Percentiles rank a stretch among this genome's conserved stretches.
phyloP scores from a whole-genome alignment of 2,113 vertebrate species.

The Atherinomorus stipes region DNA sequence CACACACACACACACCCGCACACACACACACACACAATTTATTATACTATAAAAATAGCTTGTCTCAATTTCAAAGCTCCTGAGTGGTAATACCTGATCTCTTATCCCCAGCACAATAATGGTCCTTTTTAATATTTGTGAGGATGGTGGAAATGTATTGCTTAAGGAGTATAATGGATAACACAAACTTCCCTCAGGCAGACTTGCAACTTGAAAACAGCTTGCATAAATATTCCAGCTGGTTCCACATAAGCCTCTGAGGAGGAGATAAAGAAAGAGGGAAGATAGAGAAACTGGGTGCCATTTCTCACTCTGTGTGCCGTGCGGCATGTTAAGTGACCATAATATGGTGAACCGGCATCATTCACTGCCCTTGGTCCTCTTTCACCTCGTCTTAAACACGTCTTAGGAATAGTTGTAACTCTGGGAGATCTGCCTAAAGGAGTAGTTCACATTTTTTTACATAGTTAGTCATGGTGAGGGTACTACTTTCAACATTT shows the following conservation, averaged over 20 bases:
- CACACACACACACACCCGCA: not conserved
- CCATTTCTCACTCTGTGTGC: constrained; percentile 29
- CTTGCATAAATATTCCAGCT: constrained; percentile 46
- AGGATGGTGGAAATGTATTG: constrained; percentile 3
- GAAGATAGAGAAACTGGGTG: constrained; percentile 20
- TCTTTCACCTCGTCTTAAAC: constrained; percentile 46
- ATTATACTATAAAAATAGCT: not conserved
- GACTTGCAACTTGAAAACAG: constrained; percentile 28
- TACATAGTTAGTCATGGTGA: constrained; percentile 26
- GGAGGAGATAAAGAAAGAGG: constrained; percentile 31
- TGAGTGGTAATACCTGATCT: constrained; percentile 14
- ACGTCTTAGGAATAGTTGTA: constrained; percentile 56
- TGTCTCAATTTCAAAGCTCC: not conserved
- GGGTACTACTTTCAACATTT: constrained; percentile 28
- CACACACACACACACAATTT: not conserved
- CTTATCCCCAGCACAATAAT: constrained; percentile 25
- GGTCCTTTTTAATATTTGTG: constrained; percentile 23
- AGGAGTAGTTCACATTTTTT: no score
- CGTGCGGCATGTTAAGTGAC: constrained; percentile 44
- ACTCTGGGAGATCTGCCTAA: constrained; percentile 36
- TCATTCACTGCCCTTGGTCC: constrained; percentile 43
- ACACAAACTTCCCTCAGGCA: constrained; percentile 17
- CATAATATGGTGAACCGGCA: constrained; percentile 21
- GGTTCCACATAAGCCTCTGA: constrained; percentile 19
- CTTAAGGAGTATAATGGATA: constrained; percentile 18